These are phyloP conservation scores for Pogoniulus pusillus DNA, from an alignment of 2,797 vertebrate genomes.

Conservation along the genomic window DNA sequence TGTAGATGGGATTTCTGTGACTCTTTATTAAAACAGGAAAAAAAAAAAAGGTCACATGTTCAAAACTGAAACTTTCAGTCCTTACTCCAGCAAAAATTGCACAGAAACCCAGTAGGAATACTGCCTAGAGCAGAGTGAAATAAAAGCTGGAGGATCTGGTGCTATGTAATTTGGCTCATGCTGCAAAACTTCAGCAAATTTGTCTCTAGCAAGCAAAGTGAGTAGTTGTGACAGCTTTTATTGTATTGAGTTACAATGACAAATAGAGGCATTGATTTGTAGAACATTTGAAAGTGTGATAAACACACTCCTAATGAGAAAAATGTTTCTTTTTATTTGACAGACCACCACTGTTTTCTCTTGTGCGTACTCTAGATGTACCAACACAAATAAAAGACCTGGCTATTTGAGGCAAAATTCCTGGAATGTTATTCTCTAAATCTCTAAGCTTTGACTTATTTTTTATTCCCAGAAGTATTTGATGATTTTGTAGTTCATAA, in stretches of 20 bases:
- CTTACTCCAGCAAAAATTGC: slow-evolving; percentile 12
- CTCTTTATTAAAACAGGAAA: slow-evolving; percentile 11
- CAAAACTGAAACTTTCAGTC: slow-evolving; percentile 32
- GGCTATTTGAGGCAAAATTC: slow-evolving; percentile 62
- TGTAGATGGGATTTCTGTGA: slow-evolving; percentile 24
- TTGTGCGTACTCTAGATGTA: not conserved
- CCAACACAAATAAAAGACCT: not conserved
- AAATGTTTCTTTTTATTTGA: slow-evolving; percentile 57
- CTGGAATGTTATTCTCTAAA: slow-evolving; percentile 54
- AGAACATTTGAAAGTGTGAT: slow-evolving; percentile 55
- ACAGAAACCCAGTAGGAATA: slow-evolving; percentile 29
- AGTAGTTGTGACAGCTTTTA: slow-evolving; percentile 65
- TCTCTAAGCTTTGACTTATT: slow-evolving; percentile 58
- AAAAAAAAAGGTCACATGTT: not conserved
- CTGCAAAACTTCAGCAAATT: slow-evolving; percentile 42
- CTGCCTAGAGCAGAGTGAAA: slow-evolving; percentile 31
- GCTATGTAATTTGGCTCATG: slow-evolving; percentile 39
- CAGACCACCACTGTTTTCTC: slow-evolving; percentile 9
- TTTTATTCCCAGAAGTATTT: slow-evolving; percentile 58
- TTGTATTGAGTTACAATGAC: slow-evolving; percentile 72
- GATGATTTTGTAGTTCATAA: slow-evolving; percentile 19
- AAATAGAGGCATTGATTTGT: slow-evolving; percentile 67
- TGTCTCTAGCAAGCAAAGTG: not conserved
- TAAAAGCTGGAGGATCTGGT: slow-evolving; percentile 49
- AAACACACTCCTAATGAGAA: slow-evolving; percentile 62